Percentiles rank a stretch among this genome's conserved stretches.
These are phyloP conservation scores for Tipula unca DNA, from an alignment of 2,888 invertebrate species.

Conservation along the genomic window DNA sequence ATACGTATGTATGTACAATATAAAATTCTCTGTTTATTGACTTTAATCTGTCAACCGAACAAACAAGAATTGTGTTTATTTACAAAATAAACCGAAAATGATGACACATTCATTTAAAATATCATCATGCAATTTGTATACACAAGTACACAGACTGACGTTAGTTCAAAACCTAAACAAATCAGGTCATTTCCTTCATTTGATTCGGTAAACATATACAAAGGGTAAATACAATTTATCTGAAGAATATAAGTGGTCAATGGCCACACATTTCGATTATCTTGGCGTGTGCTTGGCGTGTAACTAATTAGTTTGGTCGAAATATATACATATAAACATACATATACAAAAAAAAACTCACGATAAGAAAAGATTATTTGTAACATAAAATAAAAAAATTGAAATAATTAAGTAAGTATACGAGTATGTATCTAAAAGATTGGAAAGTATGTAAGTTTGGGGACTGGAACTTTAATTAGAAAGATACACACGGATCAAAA, in stretches of 20 bases:
- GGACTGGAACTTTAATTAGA: no score
- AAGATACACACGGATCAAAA: no score
- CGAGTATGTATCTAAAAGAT: no score
- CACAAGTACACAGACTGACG: background rate
- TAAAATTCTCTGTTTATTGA: background rate
- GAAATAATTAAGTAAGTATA: no score
- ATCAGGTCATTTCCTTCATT: background rate
- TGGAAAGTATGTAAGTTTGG: no score
- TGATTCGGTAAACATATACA: background rate
- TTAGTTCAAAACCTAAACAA: background rate
- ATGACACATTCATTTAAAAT: background rate
- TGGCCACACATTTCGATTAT: background rate
- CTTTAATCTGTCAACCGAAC: background rate
- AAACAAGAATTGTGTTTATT: background rate
- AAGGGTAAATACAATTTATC: background rate
- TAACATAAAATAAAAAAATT: background rate
- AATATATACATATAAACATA: no score
- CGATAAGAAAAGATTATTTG: no score
- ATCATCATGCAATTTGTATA: background rate
- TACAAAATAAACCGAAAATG: background rate
- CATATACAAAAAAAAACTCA: no score
- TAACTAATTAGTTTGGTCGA: background rate
- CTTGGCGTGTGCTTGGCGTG: background rate
- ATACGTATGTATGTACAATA: background rate
- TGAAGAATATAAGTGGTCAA: background rate